Evolutionary conservation across 2,888 invertebrate genomes (phyloP).

Genomic region (Exephanes ischioxanthus): DNA sequence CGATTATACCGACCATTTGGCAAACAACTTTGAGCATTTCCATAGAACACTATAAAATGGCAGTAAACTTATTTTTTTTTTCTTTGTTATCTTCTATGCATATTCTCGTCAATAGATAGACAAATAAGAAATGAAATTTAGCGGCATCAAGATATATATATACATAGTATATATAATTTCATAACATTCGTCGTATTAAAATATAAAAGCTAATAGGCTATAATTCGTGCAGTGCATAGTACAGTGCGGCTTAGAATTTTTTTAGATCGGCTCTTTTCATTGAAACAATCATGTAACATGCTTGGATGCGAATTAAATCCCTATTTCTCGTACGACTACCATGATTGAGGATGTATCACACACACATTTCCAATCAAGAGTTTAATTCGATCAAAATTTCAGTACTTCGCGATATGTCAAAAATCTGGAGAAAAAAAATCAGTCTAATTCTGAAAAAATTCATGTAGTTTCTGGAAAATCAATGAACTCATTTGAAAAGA

Average conservation of each 20-base stretch:
- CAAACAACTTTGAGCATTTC: conserved; percentile 24
- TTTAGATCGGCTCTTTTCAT: conserved; percentile 38
- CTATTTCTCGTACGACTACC: conserved; percentile 64
- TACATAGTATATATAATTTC: conserved; percentile 14
- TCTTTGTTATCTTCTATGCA: conserved; percentile 34
- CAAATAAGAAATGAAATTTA: conserved; percentile 36
- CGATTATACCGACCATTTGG: conserved; percentile 53
- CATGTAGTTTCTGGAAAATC: no score
- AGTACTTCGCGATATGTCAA: no score
- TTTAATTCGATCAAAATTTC: no score
- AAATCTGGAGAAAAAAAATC: no score
- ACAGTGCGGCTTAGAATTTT: conserved; percentile 53
- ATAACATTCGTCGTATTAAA: conserved; percentile 59
- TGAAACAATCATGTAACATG: conserved; percentile 66
- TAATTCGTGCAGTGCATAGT: conserved; percentile 79
- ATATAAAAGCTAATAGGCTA: conserved; percentile 67
- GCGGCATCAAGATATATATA: conserved; percentile 52
- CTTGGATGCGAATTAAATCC: conserved; percentile 77
- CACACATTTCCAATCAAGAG: neutral
- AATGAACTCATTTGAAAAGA: no score
- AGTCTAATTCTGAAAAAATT: no score
- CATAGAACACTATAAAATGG: conserved; percentile 55
- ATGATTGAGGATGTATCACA: neutral
- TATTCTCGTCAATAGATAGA: conserved; percentile 18
- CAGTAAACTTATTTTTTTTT: conserved; percentile 3